Percentiles rank a stretch among this genome's conserved stretches.
phyloP scores from a whole-genome alignment of 2,888 invertebrate genomes.

The Crepidodera aurea region DNA sequence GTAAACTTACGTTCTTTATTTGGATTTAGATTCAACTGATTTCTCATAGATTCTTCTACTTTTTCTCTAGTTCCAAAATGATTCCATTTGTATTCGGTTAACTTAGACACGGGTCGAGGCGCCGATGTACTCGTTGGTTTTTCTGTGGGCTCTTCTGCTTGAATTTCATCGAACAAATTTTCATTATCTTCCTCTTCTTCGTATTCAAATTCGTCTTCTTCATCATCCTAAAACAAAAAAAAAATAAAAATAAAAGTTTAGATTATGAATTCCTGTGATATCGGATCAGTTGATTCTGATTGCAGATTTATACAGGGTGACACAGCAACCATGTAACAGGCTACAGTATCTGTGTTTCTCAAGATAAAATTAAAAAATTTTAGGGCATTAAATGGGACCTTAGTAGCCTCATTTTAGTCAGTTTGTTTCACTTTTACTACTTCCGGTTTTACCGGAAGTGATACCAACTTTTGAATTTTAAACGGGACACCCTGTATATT shows the following conservation, averaged over 20 bases:
- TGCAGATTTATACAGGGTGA: too few species aligned
- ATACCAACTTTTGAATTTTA: too few species aligned
- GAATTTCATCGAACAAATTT: conserved; percentile 47
- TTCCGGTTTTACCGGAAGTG: too few species aligned
- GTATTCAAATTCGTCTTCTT: conserved; percentile 51
- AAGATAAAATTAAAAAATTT: too few species aligned
- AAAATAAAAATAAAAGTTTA: background rate
- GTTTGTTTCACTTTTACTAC: too few species aligned
- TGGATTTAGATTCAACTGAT: conserved; percentile 46
- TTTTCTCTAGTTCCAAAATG: conserved; percentile 56
- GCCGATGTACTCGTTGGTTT: conserved; percentile 28
- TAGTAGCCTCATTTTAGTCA: too few species aligned
- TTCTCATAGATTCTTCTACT: conserved; percentile 55
- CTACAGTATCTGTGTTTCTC: too few species aligned
- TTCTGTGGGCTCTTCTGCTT: conserved; percentile 51
- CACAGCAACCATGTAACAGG: too few species aligned
- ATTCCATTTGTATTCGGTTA: conserved; percentile 58
- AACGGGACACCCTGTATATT: too few species aligned
- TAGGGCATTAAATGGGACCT: too few species aligned
- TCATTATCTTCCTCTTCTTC: conserved; percentile 53
- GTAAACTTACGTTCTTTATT: conserved; percentile 50
- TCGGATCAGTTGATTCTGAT: too few species aligned
- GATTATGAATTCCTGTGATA: background rate
- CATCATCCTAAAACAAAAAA: conserved; percentile 50
- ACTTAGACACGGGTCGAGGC: conserved; percentile 41